phyloP scores from a whole-genome alignment of 2,888 invertebrate genomes.

The Drosophila cyrtoloma region DNA sequence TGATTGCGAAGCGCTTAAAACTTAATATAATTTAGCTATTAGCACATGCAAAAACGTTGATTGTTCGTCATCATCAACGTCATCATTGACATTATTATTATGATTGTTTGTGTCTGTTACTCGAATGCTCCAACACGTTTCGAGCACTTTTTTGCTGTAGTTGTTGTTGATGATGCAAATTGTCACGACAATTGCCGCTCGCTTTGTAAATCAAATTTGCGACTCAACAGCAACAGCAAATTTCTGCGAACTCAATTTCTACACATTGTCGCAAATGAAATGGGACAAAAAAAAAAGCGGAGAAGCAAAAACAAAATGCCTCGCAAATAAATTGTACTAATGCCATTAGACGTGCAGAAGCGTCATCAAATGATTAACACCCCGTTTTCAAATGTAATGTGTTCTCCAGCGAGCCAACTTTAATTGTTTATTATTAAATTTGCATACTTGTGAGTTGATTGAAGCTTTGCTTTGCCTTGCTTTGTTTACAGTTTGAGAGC shows the following conservation, averaged over 20 bases:
- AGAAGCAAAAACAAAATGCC: conserved; percentile 8
- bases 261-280: conserved; percentile 44
- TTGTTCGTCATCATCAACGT: conserved; percentile 23
- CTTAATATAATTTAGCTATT: conserved; percentile 66
- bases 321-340: conserved; percentile 34
- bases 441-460: conserved; percentile 47
- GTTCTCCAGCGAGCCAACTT: conserved; percentile 1
- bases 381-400: conserved; percentile 22
- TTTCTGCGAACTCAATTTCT: conserved; percentile 46
- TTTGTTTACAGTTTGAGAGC: conserved; percentile 19
- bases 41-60: conserved; percentile 56
- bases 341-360: conserved; percentile 27
- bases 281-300: conserved; percentile 15
- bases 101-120: conserved; percentile 19
- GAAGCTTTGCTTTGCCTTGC: conserved; percentile 20
- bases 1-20: conserved; percentile 39
- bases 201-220: conserved; percentile 74
- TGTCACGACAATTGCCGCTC: conserved; percentile 71
- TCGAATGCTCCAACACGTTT: conserved; percentile 68
- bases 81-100: conserved; percentile 15
- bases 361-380: conserved; percentile 53
- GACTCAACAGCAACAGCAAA: conserved; percentile 31
- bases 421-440: conserved; percentile 55
- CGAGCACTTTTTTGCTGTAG: conserved; percentile 8
- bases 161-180: conserved; percentile 38